Evolutionary conservation across 1,140 invertebrate genomes (phyloP).

Genomic region (Sinella curviseta): DNA sequence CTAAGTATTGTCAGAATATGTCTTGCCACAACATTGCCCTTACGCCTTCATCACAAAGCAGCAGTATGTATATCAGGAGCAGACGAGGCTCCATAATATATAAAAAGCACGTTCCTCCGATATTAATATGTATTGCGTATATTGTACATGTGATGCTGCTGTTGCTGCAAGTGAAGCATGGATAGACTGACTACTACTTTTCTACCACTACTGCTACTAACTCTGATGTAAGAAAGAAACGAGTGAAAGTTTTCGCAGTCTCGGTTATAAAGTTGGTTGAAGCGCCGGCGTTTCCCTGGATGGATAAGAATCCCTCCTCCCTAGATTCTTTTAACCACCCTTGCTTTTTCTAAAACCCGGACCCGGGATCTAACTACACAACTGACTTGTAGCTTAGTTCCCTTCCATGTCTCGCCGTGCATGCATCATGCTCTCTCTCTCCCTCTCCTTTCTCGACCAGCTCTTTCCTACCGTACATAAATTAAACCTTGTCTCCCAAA

Average conservation of each 20-base stretch:
- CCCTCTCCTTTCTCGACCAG: not conserved
- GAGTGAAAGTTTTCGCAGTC: slow-evolving; percentile 48
- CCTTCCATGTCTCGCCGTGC: not conserved
- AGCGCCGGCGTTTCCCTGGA: slow-evolving; percentile 48
- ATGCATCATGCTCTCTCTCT: not conserved
- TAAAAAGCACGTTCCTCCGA: too few relatives aligned
- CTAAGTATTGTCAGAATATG: slow-evolving; percentile 6
- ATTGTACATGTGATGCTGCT: not conserved
- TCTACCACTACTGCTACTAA: not conserved
- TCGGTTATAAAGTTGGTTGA: slow-evolving; percentile 39
- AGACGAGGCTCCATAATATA: slow-evolving; percentile 7
- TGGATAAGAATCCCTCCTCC: slow-evolving; percentile 39
- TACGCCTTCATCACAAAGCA: not conserved
- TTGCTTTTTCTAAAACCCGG: slow-evolving; percentile 11
- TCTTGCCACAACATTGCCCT: slow-evolving; percentile 5
- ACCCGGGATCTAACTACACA: slow-evolving; percentile 2
- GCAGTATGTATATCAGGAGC: not conserved
- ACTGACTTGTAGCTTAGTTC: slow-evolving; percentile 11
- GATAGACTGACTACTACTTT: not conserved
- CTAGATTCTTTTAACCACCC: slow-evolving; percentile 45
- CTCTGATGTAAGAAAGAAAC: slow-evolving; percentile 31
- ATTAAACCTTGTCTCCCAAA: too few relatives aligned
- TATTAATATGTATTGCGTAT: not conserved
- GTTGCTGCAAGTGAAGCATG: not conserved
- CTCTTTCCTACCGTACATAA: too few relatives aligned